Evolutionary conservation across 2,113 vertebrate species (phyloP).

Genomic region (Micronisus gabar): DNA sequence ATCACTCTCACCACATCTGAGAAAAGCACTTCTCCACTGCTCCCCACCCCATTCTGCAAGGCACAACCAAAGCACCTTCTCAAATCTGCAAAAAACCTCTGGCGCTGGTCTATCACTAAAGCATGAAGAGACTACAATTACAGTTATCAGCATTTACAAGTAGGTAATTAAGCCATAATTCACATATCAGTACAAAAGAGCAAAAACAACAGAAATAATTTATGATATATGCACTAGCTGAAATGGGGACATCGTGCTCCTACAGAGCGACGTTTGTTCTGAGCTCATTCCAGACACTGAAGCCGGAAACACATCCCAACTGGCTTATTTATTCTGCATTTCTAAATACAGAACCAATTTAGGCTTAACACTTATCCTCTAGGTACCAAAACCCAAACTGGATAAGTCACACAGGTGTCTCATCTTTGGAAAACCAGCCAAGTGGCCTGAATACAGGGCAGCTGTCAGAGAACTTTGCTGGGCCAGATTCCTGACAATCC

Average conservation of each 20-base stretch:
- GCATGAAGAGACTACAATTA: neutral
- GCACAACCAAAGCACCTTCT: neutral
- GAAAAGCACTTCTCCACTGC: neutral
- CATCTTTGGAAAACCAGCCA: neutral
- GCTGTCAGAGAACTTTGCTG: neutral
- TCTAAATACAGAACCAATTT: neutral
- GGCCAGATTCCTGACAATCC: neutral
- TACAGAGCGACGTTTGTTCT: neutral
- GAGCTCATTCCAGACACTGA: neutral
- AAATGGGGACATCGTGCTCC: neutral
- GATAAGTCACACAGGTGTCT: neutral
- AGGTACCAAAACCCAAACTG: constrained; percentile 1
- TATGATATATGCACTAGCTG: neutral
- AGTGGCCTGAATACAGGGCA: neutral
- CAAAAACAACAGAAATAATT: neutral
- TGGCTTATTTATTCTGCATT: neutral
- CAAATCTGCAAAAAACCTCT: neutral
- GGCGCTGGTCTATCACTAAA: neutral
- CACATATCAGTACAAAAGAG: neutral
- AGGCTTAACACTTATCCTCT: neutral
- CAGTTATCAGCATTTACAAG: neutral
- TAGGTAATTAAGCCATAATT: neutral
- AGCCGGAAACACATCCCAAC: neutral
- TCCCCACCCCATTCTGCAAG: neutral
- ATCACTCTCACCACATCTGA: neutral